phyloP scores from a whole-genome alignment of 2,113 vertebrate species.

The Cricetomys ansorgei region DNA sequence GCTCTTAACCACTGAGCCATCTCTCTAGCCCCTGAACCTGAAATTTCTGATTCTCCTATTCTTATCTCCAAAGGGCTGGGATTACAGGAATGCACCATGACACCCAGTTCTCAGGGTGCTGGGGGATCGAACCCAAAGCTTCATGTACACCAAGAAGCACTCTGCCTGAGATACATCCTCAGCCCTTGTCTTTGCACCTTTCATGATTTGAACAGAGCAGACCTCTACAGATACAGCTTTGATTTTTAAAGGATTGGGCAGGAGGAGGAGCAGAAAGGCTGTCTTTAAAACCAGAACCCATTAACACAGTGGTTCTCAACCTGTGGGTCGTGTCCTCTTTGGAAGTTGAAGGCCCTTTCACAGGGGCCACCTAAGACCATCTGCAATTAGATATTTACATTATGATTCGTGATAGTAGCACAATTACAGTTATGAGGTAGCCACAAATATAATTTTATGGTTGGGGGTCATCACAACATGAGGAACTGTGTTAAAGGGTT shows the following conservation, averaged over 20 bases:
- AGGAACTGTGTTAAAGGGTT: too few relatives aligned
- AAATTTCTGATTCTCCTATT: not conserved
- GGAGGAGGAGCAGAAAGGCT: not conserved
- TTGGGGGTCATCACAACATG: too few relatives aligned
- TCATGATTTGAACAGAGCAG: not conserved
- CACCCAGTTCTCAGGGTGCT: not conserved
- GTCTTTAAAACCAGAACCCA: not conserved
- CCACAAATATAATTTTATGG: too few relatives aligned
- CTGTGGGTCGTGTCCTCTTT: too few relatives aligned
- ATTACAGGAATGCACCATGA: not conserved
- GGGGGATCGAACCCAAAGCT: not conserved
- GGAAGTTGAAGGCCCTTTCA: too few relatives aligned
- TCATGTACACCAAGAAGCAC: not conserved
- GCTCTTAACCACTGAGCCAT: not conserved
- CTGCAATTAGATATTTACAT: too few relatives aligned
- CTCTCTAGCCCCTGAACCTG: not conserved
- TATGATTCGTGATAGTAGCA: too few relatives aligned
- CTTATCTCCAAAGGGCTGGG: not conserved
- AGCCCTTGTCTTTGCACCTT: not conserved
- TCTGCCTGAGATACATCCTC: not conserved
- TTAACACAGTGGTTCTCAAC: too few relatives aligned
- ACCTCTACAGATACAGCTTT: not conserved
- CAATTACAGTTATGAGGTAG: too few relatives aligned
- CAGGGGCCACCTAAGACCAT: too few relatives aligned
- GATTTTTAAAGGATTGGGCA: not conserved